Evolutionary conservation across 1,140 invertebrate species (phyloP).

Genomic region (Drosophila aff.): DNA sequence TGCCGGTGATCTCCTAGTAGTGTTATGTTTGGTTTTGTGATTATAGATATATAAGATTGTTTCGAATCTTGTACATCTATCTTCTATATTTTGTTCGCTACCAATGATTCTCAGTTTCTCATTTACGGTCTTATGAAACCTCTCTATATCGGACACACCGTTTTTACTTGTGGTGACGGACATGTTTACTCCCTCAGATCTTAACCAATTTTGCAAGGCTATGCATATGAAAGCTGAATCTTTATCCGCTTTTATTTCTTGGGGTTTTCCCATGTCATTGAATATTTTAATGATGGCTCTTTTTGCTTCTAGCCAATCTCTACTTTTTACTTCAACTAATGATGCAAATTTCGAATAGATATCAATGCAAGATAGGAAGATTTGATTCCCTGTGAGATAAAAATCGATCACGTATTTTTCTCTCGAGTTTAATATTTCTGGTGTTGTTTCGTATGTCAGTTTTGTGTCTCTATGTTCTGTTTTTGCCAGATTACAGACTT

Average conservation of each 20-base stretch:
- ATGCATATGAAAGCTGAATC: neutral
- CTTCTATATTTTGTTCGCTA: too few species aligned
- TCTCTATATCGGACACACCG: neutral
- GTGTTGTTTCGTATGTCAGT: neutral
- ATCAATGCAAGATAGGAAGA: neutral
- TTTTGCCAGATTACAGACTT: neutral
- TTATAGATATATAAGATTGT: neutral
- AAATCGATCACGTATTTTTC: neutral
- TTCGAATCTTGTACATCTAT: too few species aligned
- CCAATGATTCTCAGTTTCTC: too few species aligned
- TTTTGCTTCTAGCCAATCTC: neutral
- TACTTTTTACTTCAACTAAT: neutral
- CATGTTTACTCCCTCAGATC: neutral
- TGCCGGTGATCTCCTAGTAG: neutral
- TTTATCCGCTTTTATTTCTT: neutral
- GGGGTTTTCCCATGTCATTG: neutral
- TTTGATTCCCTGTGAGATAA: neutral
- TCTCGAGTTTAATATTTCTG: neutral
- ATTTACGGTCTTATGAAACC: neutral
- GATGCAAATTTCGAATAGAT: neutral
- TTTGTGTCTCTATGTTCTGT: neutral
- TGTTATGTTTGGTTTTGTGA: neutral
- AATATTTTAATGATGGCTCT: neutral
- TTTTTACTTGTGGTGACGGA: neutral
- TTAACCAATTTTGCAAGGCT: neutral